Base-by-base conservation (phyloP, 2,888 invertebrate genomes). In the Oscheius sp. region DNA sequence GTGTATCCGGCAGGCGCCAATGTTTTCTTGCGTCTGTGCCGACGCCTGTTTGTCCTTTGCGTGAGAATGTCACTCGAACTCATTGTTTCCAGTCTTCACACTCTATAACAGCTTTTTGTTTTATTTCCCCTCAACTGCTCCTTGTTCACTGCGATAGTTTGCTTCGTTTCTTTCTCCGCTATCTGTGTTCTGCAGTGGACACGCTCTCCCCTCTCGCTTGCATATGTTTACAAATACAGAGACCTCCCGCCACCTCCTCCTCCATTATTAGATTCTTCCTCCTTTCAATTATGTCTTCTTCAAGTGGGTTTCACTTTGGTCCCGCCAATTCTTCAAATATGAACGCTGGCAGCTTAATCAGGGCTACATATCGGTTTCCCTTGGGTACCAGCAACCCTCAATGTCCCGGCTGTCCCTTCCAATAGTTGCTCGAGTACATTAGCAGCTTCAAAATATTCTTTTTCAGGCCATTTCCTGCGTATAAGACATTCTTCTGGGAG, bases 41-140 rank as follows among this genome's bases (percentile, higher is more conserved):
- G 58, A 63, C 63, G 66, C 49, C 66, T 66, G 66, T 66, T 66
- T 66, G 66, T 66, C 66, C 66, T 66, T 66, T 66, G 52, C 66
- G 66, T 66, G 66, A 25, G 66, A 66, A 66, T 64, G 66, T 66
- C 66, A 66, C 23, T 9, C 66, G 52, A 49, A 66, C 49, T 66
- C 66, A 66, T 66, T 66, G 66, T 66, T 66, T 66, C 66, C 66
- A 66, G 66, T 66, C 52, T 27, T 16, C 46, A 52, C 61, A 43
- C 45, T 59, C 59, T 61, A 41, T 23, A 41, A 61, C 66, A 27
- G 49, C 63, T 49, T 52, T 52, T 29, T 27, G 52, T 66, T 52
- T 66, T 18, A 27, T 49, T 52, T 61, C 23, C n/a, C 21, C 43
- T 16, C 41, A 61, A 21, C 61, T 41, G 43, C 12, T 18, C 43